These are phyloP conservation scores for Stomatorhinus ivindoensis DNA, from an alignment of 2,113 vertebrate species.

Conservation along the genomic window DNA sequence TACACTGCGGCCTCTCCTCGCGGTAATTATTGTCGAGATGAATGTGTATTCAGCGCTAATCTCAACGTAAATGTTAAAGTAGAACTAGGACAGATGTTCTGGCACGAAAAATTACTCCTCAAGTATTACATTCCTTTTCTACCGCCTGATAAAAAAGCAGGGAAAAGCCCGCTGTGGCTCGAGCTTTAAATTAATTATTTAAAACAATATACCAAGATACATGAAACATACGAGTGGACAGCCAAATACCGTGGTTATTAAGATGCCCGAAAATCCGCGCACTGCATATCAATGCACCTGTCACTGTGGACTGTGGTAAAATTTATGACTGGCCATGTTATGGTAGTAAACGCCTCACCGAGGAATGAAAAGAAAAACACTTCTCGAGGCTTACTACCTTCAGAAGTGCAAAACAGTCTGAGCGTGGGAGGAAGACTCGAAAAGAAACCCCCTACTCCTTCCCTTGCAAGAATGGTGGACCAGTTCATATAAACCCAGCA, in stretches of 20 bases:
- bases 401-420: conserved; percentile 77
- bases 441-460: conserved; percentile 79
- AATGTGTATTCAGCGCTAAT: conserved; percentile 26
- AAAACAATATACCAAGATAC: conserved; percentile 67
- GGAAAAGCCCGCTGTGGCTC: conserved; percentile 16
- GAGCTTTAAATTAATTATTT: conserved; percentile 64
- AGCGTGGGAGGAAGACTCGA: conserved; percentile 88
- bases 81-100: conserved; percentile 19
- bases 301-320: conserved; percentile 87
- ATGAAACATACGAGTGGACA: conserved; percentile 62
- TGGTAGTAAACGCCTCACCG: conserved; percentile 81
- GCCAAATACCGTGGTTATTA: conserved; percentile 72
- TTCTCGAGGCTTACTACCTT: conserved; percentile 67
- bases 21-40: conserved; percentile 7
- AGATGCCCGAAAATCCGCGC: conserved; percentile 69
- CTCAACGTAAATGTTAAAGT: conserved; percentile 16
- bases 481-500: conserved; percentile 66
- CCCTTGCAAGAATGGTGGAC: conserved; percentile 44
- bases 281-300: conserved; percentile 99
- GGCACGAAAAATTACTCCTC: conserved; percentile 12
- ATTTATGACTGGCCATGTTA: conserved; percentile 89
- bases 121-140: neutral
- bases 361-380: conserved; percentile 84
- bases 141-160: neutral
- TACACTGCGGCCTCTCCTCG: neutral